These are phyloP conservation scores for Monoplex corrugatus DNA, from an alignment of 2,888 invertebrate genomes.

Conservation along the genomic window DNA sequence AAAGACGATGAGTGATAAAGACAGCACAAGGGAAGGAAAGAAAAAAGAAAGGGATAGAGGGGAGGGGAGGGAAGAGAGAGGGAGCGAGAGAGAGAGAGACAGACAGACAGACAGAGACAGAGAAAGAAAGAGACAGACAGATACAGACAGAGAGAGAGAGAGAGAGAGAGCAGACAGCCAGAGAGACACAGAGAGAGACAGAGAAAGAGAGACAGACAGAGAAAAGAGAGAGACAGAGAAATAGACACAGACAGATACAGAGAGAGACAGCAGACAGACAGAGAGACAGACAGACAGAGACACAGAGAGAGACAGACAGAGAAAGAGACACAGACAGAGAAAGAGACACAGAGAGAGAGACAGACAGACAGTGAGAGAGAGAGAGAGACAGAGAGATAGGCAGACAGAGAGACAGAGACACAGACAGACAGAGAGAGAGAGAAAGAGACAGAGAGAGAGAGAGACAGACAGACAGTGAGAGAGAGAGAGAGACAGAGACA, in stretches of 20 bases:
- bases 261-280: constrained; percentile 17
- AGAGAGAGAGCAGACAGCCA: too few species aligned
- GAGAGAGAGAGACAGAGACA: too few species aligned
- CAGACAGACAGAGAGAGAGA: background rate
- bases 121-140: background rate
- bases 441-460: background rate
- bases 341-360: background rate
- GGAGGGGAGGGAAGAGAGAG: too few species aligned
- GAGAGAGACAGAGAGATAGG: constrained; percentile 1
- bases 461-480: too few species aligned
- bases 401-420: background rate
- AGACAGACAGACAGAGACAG: background rate
- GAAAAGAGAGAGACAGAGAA: background rate
- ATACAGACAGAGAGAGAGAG: too few species aligned
- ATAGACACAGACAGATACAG: background rate
- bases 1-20: too few species aligned
- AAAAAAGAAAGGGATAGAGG: too few species aligned
- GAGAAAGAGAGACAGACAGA: too few species aligned
- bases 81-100: too few species aligned
- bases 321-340: too few species aligned
- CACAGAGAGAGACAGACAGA: constrained; percentile 19
- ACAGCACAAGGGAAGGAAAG: too few species aligned
- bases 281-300: background rate
- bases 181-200: too few species aligned
- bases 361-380: background rate